Evolutionary conservation across 2,797 vertebrate species (phyloP), one percentile per base, ranked within the genome.

Genomic region (Platalea minor): DNA sequence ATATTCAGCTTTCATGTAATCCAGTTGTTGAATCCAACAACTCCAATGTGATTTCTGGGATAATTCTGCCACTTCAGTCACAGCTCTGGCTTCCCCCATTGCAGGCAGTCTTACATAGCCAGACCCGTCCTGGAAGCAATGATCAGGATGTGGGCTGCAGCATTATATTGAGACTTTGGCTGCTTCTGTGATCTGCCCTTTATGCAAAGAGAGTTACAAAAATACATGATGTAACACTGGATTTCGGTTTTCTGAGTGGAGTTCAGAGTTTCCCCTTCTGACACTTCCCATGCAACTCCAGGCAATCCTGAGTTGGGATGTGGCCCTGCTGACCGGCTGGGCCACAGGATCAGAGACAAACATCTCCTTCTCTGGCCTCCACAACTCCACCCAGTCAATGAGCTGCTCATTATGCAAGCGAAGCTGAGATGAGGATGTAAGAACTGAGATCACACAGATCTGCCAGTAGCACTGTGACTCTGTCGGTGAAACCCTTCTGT

Each of bases 291-390:
- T 20, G 24, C 28, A 33, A 53, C 35, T 56, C 45, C 37, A 28
- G 0, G 0, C 20, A 67, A 0, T 6, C 51, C 60, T 7, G 51
- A 57, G 14, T 2, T 7, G 14, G 60, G 56, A 81, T 1, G 3
- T 59, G 67, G 68, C 18, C 33, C 59, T 50, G 68, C 68, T 37
- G 65, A 59, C 29, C 0, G 0, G 8, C 48, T 45, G 26, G 35
- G 31, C 39, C 59, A 28, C 46, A 33, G 41, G 13, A 43, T 29
- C 3, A 1, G n/a, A 50, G 63, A 14, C 35, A 57, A 26, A 24
- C 0, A 0, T 61, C 75, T 69, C 59, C 26, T 60, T 15, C 73
- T 69, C 78, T 50, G 51, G n/a, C 16, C 25, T 45, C 54, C 41
- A 25, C 24, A 39, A 31, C 67, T 61, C 24, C 12, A 0, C 41